A percentile compares a stretch with the other conserved stretches of the same genome.
Evolutionary conservation across 2,888 invertebrate species (phyloP).

Genomic region (Drosophila pullipes): DNA sequence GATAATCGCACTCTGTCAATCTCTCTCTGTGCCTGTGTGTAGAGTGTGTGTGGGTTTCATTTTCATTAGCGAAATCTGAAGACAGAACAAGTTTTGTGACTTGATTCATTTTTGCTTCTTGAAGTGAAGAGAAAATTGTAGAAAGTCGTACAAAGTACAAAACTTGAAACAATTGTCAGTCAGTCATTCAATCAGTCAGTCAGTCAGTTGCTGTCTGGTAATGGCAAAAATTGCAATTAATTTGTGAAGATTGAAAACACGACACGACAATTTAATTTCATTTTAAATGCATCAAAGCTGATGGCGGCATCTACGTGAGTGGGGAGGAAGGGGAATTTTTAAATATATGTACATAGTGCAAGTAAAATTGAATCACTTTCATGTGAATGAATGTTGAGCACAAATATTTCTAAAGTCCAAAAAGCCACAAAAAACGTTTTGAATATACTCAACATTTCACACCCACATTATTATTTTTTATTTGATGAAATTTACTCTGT

Average conservation of each 20-base stretch:
- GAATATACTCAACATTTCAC: conserved; percentile 14
- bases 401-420: not conserved
- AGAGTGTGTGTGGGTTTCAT: conserved; percentile 52
- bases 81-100: conserved; percentile 61
- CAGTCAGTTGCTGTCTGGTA: not conserved
- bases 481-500: conserved; percentile 10
- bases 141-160: conserved; percentile 66
- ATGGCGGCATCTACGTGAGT: not conserved
- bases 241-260: conserved; percentile 55
- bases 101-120: conserved; percentile 48
- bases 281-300: not conserved
- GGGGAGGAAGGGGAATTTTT: not conserved
- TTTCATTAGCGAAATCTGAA: conserved; percentile 64
- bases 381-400: conserved; percentile 9
- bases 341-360: not conserved
- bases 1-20: conserved; percentile 26
- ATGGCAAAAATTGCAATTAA: conserved; percentile 63
- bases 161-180: conserved; percentile 67
- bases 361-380: conserved; percentile 31
- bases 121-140: conserved; percentile 68
- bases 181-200: conserved; percentile 31
- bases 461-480: conserved; percentile 1
- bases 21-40: conserved; percentile 32
- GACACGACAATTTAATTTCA: conserved; percentile 37
- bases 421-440: conserved; percentile 17